These are phyloP conservation scores for Andrena hattorfiana DNA, from an alignment of 2,888 invertebrate genomes.

Conservation along the genomic window DNA sequence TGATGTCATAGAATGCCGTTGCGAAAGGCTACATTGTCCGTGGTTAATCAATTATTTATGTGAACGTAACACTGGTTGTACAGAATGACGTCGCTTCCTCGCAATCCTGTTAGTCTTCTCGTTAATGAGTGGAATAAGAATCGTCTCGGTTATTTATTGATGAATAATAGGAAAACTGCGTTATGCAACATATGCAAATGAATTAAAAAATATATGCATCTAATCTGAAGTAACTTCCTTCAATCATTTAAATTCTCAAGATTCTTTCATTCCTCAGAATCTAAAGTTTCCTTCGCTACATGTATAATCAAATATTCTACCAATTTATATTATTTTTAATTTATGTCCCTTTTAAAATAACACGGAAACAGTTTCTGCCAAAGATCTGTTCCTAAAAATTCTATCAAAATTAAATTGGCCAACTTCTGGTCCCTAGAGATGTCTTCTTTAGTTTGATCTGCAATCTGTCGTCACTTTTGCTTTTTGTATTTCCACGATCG, in stretches of 20 bases:
- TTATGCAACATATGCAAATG: conserved; percentile 32
- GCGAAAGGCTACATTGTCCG: conserved; percentile 12
- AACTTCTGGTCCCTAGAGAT: neutral
- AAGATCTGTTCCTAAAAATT: neutral
- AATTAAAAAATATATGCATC: neutral
- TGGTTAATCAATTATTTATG: conserved; percentile 39
- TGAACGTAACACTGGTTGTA: conserved; percentile 29
- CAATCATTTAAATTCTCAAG: no score
- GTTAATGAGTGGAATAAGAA: conserved; percentile 22
- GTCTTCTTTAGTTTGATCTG: neutral
- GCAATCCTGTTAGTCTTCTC: conserved; percentile 41
- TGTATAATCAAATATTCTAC: no score
- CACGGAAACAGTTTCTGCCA: neutral
- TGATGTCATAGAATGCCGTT: conserved; percentile 14
- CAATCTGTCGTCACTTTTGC: neutral
- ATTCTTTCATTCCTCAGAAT: no score
- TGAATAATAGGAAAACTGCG: neutral
- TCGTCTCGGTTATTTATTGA: conserved; percentile 11
- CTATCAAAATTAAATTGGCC: neutral
- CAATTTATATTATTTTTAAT: no score
- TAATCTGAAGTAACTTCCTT: no score
- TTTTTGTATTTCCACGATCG: neutral
- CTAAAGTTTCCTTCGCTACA: no score
- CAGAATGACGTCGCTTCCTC: conserved; percentile 25
- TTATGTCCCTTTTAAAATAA: no score